A percentile compares a stretch with the other conserved stretches of the same genome.
These are phyloP conservation scores for Lophotriccus pileatus DNA, from an alignment of 2,797 vertebrate genomes.

Conservation along the genomic window DNA sequence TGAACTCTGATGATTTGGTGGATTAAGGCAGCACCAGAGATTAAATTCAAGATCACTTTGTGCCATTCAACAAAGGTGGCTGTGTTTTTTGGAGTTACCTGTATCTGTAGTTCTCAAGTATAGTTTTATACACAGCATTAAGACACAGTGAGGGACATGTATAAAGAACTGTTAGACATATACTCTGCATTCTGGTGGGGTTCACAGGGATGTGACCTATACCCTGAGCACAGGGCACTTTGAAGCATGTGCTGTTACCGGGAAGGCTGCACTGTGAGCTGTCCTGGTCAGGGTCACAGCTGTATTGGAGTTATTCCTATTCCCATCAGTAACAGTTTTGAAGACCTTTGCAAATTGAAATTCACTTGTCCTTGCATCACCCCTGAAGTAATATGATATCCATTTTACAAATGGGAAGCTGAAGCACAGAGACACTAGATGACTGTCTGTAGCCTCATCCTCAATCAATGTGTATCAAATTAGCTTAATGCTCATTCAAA, in stretches of 20 bases:
- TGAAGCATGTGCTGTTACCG: neutral
- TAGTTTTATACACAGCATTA: neutral
- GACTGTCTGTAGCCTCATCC: neutral
- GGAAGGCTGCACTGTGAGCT: neutral
- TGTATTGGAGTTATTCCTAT: neutral
- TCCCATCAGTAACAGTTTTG: neutral
- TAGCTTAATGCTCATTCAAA: constrained; percentile 25
- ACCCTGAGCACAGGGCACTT: neutral
- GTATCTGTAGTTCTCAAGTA: neutral
- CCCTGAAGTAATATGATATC: constrained; percentile 15
- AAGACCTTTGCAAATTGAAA: neutral
- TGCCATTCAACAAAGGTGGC: neutral
- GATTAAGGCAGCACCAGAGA: neutral
- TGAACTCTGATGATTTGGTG: neutral
- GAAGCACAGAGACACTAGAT: neutral
- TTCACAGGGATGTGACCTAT: accelerated
- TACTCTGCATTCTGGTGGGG: neutral
- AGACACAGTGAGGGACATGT: neutral
- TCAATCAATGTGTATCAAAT: constrained; percentile 60
- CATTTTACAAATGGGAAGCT: constrained; percentile 48
- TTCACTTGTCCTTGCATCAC: constrained; percentile 35
- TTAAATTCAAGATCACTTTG: neutral
- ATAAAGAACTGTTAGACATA: neutral
- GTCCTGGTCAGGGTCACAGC: neutral
- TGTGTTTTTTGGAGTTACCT: neutral